Conservation (phyloP, 2,888 invertebrate species). For the Caenorhabditis zanzibari region DNA sequence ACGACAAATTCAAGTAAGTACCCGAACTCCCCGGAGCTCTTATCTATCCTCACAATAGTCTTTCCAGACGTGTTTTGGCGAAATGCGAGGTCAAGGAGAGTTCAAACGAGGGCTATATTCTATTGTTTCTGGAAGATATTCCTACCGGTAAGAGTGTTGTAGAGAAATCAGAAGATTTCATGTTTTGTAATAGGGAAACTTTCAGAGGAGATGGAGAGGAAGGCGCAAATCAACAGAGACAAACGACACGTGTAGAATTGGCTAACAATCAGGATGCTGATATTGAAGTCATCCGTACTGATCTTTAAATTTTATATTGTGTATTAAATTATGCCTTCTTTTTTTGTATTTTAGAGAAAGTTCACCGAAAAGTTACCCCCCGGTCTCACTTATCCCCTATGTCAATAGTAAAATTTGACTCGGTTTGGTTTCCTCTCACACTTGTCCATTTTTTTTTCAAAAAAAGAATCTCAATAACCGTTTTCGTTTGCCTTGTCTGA, state of each 20-base stretch:
- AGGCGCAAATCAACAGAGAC: slow-evolving; percentile 22
- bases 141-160: slow-evolving; percentile 31
- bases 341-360: neutral
- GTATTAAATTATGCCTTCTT: neutral
- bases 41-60: neutral
- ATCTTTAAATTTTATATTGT: slow-evolving; percentile 36
- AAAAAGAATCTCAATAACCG: slow-evolving; percentile 8
- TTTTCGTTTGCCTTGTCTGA: neutral
- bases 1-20: slow-evolving; percentile 72
- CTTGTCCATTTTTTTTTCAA: slow-evolving; percentile 28
- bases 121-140: slow-evolving; percentile 63
- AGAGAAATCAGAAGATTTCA: neutral
- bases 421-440: slow-evolving; percentile 26
- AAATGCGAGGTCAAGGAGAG: slow-evolving; percentile 62
- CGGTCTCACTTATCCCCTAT: slow-evolving; percentile 27
- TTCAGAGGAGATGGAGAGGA: slow-evolving; percentile 59
- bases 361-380: neutral
- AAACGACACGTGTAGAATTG: slow-evolving; percentile 53
- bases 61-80: slow-evolving; percentile 61
- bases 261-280: slow-evolving; percentile 52
- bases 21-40: too few relatives aligned
- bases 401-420: slow-evolving; percentile 43
- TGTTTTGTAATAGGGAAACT: slow-evolving; percentile 53
- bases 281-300: slow-evolving; percentile 56
- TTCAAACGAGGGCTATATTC: slow-evolving; percentile 64